These are phyloP conservation scores for Scrobipalpa atriplicella DNA, from an alignment of 2,888 invertebrate genomes.

Conservation along the genomic window DNA sequence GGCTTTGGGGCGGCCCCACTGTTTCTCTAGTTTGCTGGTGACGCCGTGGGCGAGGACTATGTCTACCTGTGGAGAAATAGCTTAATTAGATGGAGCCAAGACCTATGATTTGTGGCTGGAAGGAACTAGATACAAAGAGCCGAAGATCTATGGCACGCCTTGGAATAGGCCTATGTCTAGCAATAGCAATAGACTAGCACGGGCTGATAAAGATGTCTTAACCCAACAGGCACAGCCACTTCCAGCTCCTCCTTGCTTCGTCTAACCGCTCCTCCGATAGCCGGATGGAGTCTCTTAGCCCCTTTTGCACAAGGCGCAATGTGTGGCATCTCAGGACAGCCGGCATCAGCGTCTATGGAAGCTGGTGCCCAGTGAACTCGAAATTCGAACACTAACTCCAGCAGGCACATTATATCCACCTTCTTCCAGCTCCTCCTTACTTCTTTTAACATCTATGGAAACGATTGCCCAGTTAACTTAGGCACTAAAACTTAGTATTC, in stretches of 20 bases:
- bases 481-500: conserved; percentile 43
- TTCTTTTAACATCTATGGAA: conserved; percentile 55
- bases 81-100: neutral
- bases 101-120: no score
- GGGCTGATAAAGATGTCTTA: neutral
- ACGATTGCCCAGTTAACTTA: conserved; percentile 61
- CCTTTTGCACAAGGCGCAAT: conserved; percentile 62
- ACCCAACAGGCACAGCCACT: conserved; percentile 66
- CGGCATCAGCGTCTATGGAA: conserved; percentile 55
- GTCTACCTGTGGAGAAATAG: conserved; percentile 57
- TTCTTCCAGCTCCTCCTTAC: conserved; percentile 53
- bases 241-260: conserved; percentile 56
- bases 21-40: conserved; percentile 64
- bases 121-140: no score
- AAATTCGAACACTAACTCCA: conserved; percentile 63
- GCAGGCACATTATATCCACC: conserved; percentile 70
- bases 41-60: conserved; percentile 74
- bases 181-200: no score
- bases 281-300: conserved; percentile 66
- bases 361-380: conserved; percentile 64
- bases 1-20: conserved; percentile 68
- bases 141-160: no score
- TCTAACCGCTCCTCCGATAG: conserved; percentile 70
- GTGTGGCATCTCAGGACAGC: conserved; percentile 53
- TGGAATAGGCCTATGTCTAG: no score